Evolutionary conservation across 1,140 invertebrate species (phyloP), one percentile per base, ranked within the genome.

Genomic region (Sinonovacula constricta): DNA sequence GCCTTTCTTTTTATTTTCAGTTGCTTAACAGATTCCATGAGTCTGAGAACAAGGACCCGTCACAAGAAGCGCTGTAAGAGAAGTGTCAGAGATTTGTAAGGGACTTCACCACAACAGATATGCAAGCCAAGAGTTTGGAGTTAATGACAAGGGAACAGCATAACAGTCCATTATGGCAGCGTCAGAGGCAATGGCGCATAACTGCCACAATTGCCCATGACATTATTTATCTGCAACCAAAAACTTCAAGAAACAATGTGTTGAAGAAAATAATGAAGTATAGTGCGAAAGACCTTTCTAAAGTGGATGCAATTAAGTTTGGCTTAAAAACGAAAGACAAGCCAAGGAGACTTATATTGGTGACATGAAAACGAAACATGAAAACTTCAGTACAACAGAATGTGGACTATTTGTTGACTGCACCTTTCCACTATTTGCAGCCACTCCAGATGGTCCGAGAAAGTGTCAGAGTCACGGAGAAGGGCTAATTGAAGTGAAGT

Each of bases 401-500:
- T 12, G 69, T 62, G 69, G 54, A 18, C 33, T 63, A 53, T 10
- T 74, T 30, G 39, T 74, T 30, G 70, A 74, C 14, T 26, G 30
- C 24, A 53, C 39, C 28, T 74, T 54, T 34, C 49, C 72, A n/a
- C 10, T 76, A 22, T 45, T 76, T 28, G 72, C 62, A 7, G 60
- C 72, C 2, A 30, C 57, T 39, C 57, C 72, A 4, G 72, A 76
- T 53, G 45, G 51, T 15, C 10, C 66, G n/a, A 45, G 62, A 28
- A 18, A 12, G 2, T 75, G 72, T 66, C 24, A 3, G 4, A 65
- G 72, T 36, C 60, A 76, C 36, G 49, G 49, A 14, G 62, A 56
- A 24, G 60, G 62, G n/a, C 39, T 66, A 28, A 24, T 66, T 5
- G 72, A 76, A 57, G 34, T 76, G 12, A 76, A 76, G 26, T 62